Evolutionary conservation across 2,888 invertebrate species (phyloP).

Genomic region (Melieria crassipennis): DNA sequence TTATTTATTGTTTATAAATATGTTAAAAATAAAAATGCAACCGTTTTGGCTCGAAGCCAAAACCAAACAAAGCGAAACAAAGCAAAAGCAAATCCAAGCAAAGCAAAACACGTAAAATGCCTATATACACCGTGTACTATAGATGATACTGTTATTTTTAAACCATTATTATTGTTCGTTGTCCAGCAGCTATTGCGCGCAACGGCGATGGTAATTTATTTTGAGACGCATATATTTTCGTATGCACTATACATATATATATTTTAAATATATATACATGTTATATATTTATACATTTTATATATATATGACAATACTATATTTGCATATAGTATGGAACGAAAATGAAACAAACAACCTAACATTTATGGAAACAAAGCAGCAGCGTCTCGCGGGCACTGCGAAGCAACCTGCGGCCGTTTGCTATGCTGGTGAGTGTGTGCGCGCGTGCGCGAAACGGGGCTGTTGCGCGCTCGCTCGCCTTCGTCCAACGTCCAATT

Average conservation of each 20-base stretch:
- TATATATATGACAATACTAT: slow-evolving; percentile 30
- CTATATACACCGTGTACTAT: slow-evolving; percentile 4
- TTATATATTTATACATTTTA: slow-evolving; percentile 25
- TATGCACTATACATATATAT: slow-evolving; percentile 54
- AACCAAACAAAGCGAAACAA: slow-evolving; percentile 43
- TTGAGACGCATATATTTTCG: slow-evolving; percentile 63
- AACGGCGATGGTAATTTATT: slow-evolving; percentile 46
- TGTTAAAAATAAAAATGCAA: slow-evolving; percentile 37
- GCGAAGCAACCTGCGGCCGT: too few species aligned
- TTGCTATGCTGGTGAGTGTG: too few species aligned
- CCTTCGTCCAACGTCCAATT: too few species aligned
- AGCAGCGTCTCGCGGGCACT: too few species aligned
- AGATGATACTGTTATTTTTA: slow-evolving; percentile 53
- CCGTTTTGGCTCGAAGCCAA: slow-evolving; percentile 44
- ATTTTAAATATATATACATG: slow-evolving; percentile 48
- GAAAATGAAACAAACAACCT: too few species aligned
- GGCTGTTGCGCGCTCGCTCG: too few species aligned
- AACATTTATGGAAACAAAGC: too few species aligned
- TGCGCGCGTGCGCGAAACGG: too few species aligned
- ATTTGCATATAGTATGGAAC: slow-evolving; percentile 41
- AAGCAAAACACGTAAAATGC: background rate
- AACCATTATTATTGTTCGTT: slow-evolving; percentile 52
- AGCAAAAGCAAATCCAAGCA: slow-evolving; percentile 3
- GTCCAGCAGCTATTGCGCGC: background rate
- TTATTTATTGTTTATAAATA: slow-evolving; percentile 43